These are phyloP conservation scores for Myotis daubentonii DNA, from an alignment of 2,797 vertebrate species.

Conservation along the genomic window DNA sequence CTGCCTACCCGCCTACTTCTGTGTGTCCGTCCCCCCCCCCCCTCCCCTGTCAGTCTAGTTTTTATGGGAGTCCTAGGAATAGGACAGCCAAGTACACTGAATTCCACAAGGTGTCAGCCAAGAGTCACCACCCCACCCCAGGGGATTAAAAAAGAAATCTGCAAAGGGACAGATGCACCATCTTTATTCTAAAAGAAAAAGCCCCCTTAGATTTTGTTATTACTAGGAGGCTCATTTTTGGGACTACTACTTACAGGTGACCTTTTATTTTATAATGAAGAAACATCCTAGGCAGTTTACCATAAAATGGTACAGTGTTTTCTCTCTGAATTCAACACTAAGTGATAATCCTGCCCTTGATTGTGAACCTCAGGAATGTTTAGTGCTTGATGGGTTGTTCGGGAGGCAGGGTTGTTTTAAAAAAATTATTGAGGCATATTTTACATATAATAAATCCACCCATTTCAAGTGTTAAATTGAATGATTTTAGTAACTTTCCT, in stretches of 20 bases:
- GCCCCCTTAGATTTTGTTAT: background rate
- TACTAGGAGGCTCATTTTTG: background rate
- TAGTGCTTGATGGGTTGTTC: background rate
- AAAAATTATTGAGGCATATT: background rate
- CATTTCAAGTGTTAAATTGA: slow-evolving; percentile 15
- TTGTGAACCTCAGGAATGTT: slow-evolving; percentile 32
- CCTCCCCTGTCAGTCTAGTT: background rate
- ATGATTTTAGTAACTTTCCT: slow-evolving; percentile 50
- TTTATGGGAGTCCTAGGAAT: background rate
- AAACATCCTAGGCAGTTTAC: slow-evolving; percentile 31
- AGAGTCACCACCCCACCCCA: background rate
- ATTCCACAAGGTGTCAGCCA: background rate
- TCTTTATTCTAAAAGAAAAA: slow-evolving; percentile 23
- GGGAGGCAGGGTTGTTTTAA: background rate
- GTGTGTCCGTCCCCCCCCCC: background rate
- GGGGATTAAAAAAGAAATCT: background rate
- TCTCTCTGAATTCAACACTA: slow-evolving; percentile 2
- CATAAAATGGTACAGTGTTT: background rate
- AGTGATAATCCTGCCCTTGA: background rate
- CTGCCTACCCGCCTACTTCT: background rate
- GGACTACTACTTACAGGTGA: background rate
- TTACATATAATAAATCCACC: slow-evolving; percentile 4
- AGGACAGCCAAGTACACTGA: background rate
- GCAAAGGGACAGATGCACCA: background rate
- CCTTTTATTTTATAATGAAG: slow-evolving; percentile 29